These are phyloP conservation scores for Caracal caracal DNA, from an alignment of 2,113 vertebrate genomes.

Conservation along the genomic window DNA sequence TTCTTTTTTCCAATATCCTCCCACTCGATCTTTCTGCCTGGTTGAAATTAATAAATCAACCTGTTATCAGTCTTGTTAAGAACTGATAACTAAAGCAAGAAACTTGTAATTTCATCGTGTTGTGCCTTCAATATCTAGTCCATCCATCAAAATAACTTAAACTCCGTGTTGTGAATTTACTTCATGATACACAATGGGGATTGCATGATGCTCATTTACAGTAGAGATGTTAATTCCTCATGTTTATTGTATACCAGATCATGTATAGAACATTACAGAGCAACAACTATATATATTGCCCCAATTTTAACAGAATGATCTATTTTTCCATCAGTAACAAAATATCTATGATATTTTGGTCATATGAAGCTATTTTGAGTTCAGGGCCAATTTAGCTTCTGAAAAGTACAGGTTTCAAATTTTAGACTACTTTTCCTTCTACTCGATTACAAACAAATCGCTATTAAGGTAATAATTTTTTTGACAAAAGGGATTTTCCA, in stretches of 20 bases:
- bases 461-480: neutral
- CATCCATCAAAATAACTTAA: conserved; percentile 8
- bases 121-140: neutral
- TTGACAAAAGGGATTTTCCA: neutral
- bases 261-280: neutral
- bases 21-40: neutral
- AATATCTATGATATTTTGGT: neutral
- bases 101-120: neutral
- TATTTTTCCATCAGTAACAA: neutral
- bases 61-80: conserved; percentile 29
- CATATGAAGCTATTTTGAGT: neutral
- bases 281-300: neutral
- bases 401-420: neutral
- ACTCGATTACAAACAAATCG: neutral
- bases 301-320: neutral
- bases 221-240: neutral
- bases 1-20: neutral
- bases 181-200: neutral
- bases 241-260: neutral
- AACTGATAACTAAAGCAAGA: conserved; percentile 22
- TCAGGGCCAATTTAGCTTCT: neutral
- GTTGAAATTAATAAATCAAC: conserved; percentile 58
- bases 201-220: neutral
- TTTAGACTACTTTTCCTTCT: neutral
- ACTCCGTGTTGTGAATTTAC: neutral